Conservation (phyloP, 2,113 vertebrate species). For the Stegostoma tigrinum region DNA sequence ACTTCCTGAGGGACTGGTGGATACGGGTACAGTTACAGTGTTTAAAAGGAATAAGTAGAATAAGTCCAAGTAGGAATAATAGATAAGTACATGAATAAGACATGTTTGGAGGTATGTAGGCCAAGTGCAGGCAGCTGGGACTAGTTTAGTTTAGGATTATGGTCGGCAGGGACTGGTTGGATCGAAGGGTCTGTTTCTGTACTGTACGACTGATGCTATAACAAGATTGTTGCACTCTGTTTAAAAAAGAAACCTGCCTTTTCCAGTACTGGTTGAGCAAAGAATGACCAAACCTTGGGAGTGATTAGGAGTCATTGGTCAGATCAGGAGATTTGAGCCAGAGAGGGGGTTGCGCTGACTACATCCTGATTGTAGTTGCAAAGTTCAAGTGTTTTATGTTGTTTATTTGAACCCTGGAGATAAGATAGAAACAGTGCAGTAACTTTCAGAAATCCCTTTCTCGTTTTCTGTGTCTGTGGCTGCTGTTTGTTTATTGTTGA, state of each 20-base stretch:
- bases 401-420: background rate
- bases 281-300: background rate
- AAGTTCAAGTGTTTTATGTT: background rate
- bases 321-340: background rate
- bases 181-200: no score
- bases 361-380: background rate
- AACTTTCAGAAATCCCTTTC: background rate
- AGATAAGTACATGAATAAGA: no score
- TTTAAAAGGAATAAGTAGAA: no score
- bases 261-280: background rate
- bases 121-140: no score
- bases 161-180: no score
- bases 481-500: background rate
- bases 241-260: background rate
- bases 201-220: no score
- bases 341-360: background rate
- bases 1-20: no score
- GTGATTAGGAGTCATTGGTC: background rate
- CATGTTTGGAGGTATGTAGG: no score
- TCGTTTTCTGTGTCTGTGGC: background rate
- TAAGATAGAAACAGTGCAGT: background rate
- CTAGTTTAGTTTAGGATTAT: no score
- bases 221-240: background rate
- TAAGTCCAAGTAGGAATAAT: no score
- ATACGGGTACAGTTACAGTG: no score